Evolutionary conservation across 2,888 invertebrate genomes (phyloP), one percentile per base, ranked within the genome.

Genomic region (Leucania comma): DNA sequence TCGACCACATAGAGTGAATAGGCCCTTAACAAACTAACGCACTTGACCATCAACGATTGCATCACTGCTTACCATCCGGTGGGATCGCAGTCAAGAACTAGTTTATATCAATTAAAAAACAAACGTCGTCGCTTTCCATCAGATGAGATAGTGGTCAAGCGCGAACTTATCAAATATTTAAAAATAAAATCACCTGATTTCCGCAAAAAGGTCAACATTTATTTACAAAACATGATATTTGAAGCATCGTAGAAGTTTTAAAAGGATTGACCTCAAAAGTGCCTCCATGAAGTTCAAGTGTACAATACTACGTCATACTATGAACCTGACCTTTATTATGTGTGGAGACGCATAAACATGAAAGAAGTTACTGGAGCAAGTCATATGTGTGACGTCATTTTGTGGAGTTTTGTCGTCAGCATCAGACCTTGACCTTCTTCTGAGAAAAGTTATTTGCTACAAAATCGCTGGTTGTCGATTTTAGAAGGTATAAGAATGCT

Each of bases 291-390:
- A 68, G 42, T 61, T 59, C 62, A 68, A 61, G 24, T 61, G 56
- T 54, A 60, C 57, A 67, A 61, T 59, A 56, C 57, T 62, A 62
- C 75, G 61, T 67, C 68, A 74, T 50, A 53, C 61, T 74, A 74
- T 20, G 6, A 17, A 51, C 1, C 20, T 60, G 74, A 68, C 75
- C 75, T 68, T 70, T 67, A 22, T 5, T 12, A 0, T 38, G n/a
- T 17, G 10, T 26, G 17, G 10, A 61, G 61, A 58, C 75, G 58
- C 48, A 50, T 48, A 14, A 62, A 48, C 58, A 53, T 75, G 56
- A 50, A 61, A 60, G 54, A 57, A 50, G 22, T 32, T 22, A 32
- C 12, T 57, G 14, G 22, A 57, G 22, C 42, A 26, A 22, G n/a
- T 32, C 32, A 56, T 56, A 17, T 1, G 1, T 14, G n/a, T 62